phyloP scores from a whole-genome alignment of 2,113 vertebrate species.

The Pteruthius melanotis region DNA sequence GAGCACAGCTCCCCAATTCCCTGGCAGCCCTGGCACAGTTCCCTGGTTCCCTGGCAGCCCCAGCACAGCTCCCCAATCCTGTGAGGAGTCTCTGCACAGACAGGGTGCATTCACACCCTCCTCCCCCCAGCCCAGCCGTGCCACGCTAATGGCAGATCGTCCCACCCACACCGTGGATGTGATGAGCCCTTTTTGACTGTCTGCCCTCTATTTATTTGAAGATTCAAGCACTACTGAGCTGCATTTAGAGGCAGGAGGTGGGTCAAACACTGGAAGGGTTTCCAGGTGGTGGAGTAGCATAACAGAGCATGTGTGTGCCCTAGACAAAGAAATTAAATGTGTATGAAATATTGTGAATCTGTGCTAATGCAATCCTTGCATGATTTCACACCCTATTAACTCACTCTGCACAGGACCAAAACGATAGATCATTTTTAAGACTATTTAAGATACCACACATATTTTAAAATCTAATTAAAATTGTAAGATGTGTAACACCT shows the following conservation, averaged over 20 bases:
- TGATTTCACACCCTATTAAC: constrained; percentile 58
- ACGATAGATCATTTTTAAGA: neutral
- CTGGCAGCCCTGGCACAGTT: neutral
- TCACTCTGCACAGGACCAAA: constrained; percentile 14
- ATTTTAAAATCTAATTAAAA: constrained; percentile 49
- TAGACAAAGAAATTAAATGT: neutral
- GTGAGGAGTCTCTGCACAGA: neutral
- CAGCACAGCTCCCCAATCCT: neutral
- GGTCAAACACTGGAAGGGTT: neutral
- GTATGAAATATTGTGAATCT: constrained; percentile 18
- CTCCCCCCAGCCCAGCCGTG: neutral
- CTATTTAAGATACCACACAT: constrained; percentile 8
- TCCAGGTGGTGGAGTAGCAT: neutral
- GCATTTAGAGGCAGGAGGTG: neutral
- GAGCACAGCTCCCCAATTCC: neutral
- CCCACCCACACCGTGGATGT: neutral
- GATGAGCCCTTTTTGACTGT: neutral
- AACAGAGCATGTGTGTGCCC: neutral
- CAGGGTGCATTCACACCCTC: neutral
- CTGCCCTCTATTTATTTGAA: constrained; percentile 31
- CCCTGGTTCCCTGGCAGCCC: neutral
- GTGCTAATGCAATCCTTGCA: neutral
- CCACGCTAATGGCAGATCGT: rapidly evolving
- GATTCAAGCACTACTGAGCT: neutral
- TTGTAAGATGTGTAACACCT: constrained; percentile 2